A percentile compares a stretch with the other conserved stretches of the same genome.
phyloP scores from a whole-genome alignment of 2,113 vertebrate species.

The Pteropus alecto region DNA sequence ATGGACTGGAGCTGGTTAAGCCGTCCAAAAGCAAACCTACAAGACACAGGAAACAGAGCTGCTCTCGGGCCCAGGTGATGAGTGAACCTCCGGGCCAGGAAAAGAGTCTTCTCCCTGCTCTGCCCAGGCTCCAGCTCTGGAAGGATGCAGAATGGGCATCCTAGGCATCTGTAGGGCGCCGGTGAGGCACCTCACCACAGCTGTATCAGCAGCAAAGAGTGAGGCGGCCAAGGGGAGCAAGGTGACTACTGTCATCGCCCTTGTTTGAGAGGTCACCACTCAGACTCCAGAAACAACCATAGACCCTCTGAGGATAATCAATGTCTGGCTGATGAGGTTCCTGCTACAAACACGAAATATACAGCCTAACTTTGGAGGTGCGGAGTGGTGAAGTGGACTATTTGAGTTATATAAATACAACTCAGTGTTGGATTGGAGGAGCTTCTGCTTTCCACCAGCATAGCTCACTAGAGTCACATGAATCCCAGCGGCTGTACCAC shows the following conservation, averaged over 20 bases:
- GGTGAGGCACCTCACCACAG: background rate
- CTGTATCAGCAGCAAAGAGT: background rate
- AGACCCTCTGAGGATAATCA: background rate
- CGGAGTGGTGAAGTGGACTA: background rate
- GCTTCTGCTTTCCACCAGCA: background rate
- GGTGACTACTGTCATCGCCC: background rate
- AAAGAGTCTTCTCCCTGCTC: background rate
- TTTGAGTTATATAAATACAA: background rate
- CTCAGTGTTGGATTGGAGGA: background rate
- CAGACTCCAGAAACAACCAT: background rate
- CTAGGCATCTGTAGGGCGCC: background rate
- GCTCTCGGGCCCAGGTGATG: no score
- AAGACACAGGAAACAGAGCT: no score
- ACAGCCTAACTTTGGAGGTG: background rate
- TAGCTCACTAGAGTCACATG: rapidly evolving
- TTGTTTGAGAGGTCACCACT: background rate
- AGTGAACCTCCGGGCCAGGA: rapidly evolving
- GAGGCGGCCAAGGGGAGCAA: no score
- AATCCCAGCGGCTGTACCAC: background rate
- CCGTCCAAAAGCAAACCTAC: background rate
- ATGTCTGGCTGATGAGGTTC: background rate
- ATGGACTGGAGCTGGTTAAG: background rate
- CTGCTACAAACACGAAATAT: background rate
- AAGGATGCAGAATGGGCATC: background rate
- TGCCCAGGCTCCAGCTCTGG: background rate